These are phyloP conservation scores for Drosophila kurseongensis DNA, from an alignment of 1,140 invertebrate genomes.

Conservation along the genomic window DNA sequence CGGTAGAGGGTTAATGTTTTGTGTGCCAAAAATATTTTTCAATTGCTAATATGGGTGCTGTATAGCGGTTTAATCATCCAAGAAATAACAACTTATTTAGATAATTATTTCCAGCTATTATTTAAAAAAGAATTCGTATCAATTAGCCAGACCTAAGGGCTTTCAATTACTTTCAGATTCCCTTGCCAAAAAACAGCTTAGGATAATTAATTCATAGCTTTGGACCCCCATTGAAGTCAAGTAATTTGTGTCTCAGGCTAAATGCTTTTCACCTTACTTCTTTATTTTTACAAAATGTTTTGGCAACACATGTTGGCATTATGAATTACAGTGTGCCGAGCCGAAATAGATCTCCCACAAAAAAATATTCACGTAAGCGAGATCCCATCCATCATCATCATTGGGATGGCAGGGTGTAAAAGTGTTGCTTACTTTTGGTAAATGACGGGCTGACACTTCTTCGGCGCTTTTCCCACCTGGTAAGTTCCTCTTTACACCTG, in stretches of 20 bases:
- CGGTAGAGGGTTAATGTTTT: too few species aligned
- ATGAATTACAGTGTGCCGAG: slow-evolving; percentile 37
- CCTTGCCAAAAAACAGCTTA: slow-evolving; percentile 15
- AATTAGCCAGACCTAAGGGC: slow-evolving; percentile 12
- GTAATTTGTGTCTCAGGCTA: slow-evolving; percentile 40
- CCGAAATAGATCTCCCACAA: neutral
- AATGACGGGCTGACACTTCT: slow-evolving; percentile 29
- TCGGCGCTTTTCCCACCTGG: neutral
- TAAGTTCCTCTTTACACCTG: slow-evolving; percentile 35
- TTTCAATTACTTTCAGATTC: slow-evolving; percentile 5
- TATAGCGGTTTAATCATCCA: too few species aligned
- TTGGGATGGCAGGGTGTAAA: slow-evolving; percentile 23
- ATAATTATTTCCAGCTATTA: neutral
- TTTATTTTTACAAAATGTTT: neutral
- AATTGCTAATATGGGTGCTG: too few species aligned
- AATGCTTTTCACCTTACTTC: slow-evolving; percentile 23
- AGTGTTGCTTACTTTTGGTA: slow-evolving; percentile 48
- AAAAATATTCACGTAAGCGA: slow-evolving; percentile 21
- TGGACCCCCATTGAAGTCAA: slow-evolving; percentile 14
- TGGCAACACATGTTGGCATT: slow-evolving; percentile 46
- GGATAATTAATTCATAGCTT: slow-evolving; percentile 45
- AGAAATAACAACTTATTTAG: neutral
- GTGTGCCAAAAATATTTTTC: too few species aligned
- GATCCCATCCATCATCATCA: slow-evolving; percentile 50
- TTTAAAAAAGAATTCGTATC: neutral